Percentiles rank a stretch among this genome's conserved stretches.
Conservation (phyloP, 2,888 invertebrate species). For the Mesorhabditis spiculigera region DNA sequence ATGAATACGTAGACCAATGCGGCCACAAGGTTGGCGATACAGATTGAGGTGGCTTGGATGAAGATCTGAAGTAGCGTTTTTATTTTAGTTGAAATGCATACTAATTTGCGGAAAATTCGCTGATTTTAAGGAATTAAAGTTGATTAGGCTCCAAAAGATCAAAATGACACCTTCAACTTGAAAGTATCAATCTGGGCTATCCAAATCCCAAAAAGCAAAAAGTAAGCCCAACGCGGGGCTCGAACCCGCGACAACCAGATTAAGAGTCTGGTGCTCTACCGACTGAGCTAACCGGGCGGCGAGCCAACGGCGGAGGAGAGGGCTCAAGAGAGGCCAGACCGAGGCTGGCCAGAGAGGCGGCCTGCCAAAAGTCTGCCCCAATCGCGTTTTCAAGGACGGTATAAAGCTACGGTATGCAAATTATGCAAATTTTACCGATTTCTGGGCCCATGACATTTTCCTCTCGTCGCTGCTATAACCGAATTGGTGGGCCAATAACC, state of each 20-base stretch:
- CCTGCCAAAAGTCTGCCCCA: too few species aligned
- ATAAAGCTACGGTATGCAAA: background rate
- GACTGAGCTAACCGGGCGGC: slow-evolving; percentile 54
- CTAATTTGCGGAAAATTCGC: too few species aligned
- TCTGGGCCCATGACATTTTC: background rate
- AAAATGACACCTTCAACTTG: too few species aligned
- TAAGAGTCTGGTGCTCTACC: slow-evolving; percentile 57
- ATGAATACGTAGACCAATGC: background rate
- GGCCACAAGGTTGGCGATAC: background rate
- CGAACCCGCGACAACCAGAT: slow-evolving; percentile 57
- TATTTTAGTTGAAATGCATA: too few species aligned
- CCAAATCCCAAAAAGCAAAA: too few species aligned
- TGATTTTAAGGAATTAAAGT: too few species aligned
- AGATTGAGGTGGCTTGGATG: background rate
- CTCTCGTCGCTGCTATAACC: background rate
- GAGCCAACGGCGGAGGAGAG: too few species aligned
- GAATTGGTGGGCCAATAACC: background rate
- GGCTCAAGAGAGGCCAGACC: too few species aligned
- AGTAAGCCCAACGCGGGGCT: slow-evolving; percentile 53
- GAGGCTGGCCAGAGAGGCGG: too few species aligned
- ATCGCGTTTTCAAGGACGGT: too few species aligned
- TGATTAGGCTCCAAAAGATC: too few species aligned
- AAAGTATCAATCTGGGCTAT: too few species aligned
- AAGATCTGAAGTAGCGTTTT: slow-evolving; percentile 1
- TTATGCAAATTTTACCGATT: background rate